Evolutionary conservation across 2,113 vertebrate species (phyloP).

Genomic region (Podarcis muralis): DNA sequence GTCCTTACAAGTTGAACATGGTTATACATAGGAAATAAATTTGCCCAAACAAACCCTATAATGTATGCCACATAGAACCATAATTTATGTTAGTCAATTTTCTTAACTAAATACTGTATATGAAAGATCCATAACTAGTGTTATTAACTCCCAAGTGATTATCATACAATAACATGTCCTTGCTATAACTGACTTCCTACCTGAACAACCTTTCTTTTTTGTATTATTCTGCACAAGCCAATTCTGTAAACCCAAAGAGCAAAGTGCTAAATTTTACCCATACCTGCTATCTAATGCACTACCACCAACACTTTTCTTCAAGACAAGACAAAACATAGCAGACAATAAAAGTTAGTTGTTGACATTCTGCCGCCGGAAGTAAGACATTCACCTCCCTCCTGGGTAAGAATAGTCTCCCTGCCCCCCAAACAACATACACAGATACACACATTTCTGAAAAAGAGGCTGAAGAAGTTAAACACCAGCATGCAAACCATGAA

Average conservation of each 20-base stretch:
- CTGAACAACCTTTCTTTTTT: not conserved
- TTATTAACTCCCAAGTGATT: not conserved
- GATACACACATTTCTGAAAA: not conserved
- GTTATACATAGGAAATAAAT: not conserved
- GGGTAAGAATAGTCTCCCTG: not conserved
- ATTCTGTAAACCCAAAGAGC: not conserved
- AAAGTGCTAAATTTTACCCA: not conserved
- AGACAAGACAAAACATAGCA: not conserved
- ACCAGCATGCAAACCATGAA: constrained; percentile 5
- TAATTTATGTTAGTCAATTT: not conserved
- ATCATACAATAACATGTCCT: not conserved
- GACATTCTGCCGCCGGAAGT: not conserved
- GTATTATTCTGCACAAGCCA: not conserved
- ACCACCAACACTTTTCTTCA: not conserved
- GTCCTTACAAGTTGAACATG: not conserved
- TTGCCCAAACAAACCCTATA: not conserved
- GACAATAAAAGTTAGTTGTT: not conserved
- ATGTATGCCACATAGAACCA: too few species aligned
- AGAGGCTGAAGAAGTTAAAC: not conserved
- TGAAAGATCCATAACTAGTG: not conserved
- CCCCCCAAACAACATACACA: not conserved
- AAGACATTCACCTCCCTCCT: not conserved
- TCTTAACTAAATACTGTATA: not conserved
- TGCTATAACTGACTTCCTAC: not conserved
- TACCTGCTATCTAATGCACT: not conserved